Base-by-base conservation (phyloP, 2,113 vertebrate genomes). In the Halichoeres trimaculatus region DNA sequence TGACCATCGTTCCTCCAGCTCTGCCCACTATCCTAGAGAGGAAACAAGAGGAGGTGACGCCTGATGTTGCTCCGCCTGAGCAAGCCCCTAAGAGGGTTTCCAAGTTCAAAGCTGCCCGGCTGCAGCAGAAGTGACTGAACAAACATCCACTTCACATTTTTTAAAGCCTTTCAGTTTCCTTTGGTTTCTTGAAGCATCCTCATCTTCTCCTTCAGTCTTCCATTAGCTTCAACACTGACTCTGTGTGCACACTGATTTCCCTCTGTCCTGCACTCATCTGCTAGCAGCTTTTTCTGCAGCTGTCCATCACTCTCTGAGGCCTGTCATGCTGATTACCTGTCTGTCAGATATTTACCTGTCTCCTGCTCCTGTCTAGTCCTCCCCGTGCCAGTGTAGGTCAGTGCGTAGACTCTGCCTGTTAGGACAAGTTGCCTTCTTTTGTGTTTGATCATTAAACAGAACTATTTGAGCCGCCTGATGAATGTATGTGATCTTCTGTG, bases 21-120 rank as follows among this genome's bases (percentile, higher is more conserved):
- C 91, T 99, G 72, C 97, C 98, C 1, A 98, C 98, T 58, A 99
- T 99, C 61, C 95, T 91, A 47, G 97, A 99, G 90, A 92, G 95
- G 70, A 99, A 95, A 72, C 93, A 93, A 17, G 96, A 96, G 85
- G 98, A 99, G 74, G 76, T 95, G 85, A 53, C 69, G n/a, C 86
- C 94, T 0, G 95, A 96, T 11, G 59, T 71, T 0, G 40, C 93
- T 0, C 93, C 78, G 0, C 74, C 94, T 0, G 93, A 94, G 58
- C 94, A 94, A 52, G 82, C 91, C 9, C 38, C 85, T 0, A 94
- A 93, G 36, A 89, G 91, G 70, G 83, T 95, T 58, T 95, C 94
- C 0, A 99, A 98, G 86, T 99, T 99, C 93, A 99, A 96, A 95
- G 97, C 98, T 85, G 93, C 96, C 90, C 93, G 97, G 78, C 85